A percentile compares a stretch with the other conserved stretches of the same genome.
phyloP scores from a whole-genome alignment of 2,797 vertebrate genomes.

The Ceryle rudis region DNA sequence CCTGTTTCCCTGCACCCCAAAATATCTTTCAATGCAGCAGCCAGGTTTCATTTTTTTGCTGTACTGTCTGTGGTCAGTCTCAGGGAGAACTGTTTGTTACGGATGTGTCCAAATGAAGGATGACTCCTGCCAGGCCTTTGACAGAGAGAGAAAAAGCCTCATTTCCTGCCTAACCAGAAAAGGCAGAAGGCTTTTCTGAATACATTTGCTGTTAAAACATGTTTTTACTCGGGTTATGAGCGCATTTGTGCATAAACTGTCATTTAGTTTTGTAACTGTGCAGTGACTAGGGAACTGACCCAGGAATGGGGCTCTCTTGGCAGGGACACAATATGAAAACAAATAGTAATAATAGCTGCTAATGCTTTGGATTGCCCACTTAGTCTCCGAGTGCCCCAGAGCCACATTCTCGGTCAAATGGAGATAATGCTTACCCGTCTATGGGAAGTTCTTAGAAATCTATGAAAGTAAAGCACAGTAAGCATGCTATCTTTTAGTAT shows the following conservation, averaged over 20 bases:
- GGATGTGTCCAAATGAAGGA: conserved; percentile 22
- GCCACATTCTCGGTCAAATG: background rate
- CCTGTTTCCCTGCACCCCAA: background rate
- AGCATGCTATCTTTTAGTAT: background rate
- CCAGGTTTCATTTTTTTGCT: background rate
- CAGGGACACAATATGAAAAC: background rate
- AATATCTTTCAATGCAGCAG: background rate
- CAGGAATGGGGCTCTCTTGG: background rate
- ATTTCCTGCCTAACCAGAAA: conserved; percentile 32
- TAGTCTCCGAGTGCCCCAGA: background rate
- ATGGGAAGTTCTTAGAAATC: background rate
- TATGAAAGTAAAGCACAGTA: background rate
- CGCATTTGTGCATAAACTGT: conserved; percentile 1
- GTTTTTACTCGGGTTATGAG: background rate
- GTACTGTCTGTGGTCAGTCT: background rate
- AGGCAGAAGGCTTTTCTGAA: conserved; percentile 17
- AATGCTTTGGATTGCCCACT: background rate
- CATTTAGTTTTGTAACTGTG: conserved; percentile 5
- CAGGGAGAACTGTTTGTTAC: background rate
- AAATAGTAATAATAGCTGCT: background rate
- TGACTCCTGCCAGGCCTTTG: conserved; percentile 37
- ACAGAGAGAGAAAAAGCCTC: conserved; percentile 1
- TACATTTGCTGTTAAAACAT: background rate
- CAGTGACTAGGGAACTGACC: background rate
- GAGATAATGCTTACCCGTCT: background rate